Percentiles rank a stretch among this genome's conserved stretches.
Conservation (phyloP, 35 echinoderm and acorn worm genomes). For the Eucidaris tribuloides region DNA sequence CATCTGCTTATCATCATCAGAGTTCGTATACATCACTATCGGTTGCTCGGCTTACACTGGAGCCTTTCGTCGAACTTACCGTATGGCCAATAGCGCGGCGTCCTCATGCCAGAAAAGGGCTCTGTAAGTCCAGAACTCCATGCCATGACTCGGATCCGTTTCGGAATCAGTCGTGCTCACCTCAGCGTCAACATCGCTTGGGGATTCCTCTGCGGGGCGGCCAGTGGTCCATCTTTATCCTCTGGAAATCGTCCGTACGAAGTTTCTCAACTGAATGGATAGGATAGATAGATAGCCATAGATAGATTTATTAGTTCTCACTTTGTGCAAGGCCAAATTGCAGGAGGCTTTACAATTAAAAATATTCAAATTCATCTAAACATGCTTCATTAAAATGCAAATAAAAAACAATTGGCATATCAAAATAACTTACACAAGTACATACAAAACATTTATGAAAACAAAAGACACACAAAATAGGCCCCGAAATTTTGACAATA, state of each 20-base stretch:
- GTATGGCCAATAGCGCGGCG: constrained; percentile 36
- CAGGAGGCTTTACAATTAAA: no score
- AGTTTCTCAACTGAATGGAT: constrained; percentile 15
- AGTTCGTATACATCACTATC: constrained; percentile 31
- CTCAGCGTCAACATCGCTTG: constrained; percentile 39
- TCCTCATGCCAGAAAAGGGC: constrained; percentile 39
- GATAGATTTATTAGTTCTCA: no score
- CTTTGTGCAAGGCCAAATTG: no score
- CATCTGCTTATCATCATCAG: constrained; percentile 45
- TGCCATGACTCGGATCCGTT: constrained; percentile 46
- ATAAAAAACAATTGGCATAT: no score
- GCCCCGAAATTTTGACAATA: no score
- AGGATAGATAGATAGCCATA: no score
- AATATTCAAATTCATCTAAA: no score
- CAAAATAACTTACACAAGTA: no score
- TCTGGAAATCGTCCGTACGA: not conserved
- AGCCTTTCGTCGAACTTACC: not conserved
- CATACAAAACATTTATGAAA: no score
- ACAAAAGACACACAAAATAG: no score
- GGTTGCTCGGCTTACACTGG: not conserved
- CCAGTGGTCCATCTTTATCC: not conserved
- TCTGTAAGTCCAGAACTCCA: constrained; percentile 47
- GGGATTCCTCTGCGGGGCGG: constrained; percentile 15
- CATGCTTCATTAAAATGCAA: no score
- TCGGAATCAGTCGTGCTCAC: constrained; percentile 49